Percentiles rank a stretch among this genome's conserved stretches.
These are phyloP conservation scores for Portunus trituberculatus DNA, from an alignment of 1,140 invertebrate genomes.

Conservation along the genomic window DNA sequence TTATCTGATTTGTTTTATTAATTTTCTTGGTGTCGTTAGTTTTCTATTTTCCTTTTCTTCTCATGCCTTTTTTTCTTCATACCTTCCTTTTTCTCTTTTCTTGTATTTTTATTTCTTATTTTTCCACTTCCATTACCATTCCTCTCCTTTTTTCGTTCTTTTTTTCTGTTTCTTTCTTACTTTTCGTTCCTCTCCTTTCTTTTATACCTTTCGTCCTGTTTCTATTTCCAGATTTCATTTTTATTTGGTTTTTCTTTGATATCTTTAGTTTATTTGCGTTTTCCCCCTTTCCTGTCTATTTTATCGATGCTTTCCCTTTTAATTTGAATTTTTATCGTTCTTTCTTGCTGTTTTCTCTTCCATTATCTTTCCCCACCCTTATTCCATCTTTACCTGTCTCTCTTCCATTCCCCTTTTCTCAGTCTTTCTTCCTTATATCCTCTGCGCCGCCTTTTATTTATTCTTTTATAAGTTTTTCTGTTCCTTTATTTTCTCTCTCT, in stretches of 20 bases:
- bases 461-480: not conserved
- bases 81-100: too few species aligned
- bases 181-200: not conserved
- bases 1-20: too few species aligned
- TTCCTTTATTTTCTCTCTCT: not conserved
- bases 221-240: not conserved
- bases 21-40: too few species aligned
- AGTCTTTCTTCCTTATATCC: not conserved
- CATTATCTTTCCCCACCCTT: not conserved
- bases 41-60: too few species aligned
- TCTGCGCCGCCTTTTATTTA: not conserved
- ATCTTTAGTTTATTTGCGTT: not conserved
- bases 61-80: too few species aligned
- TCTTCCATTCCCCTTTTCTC: not conserved
- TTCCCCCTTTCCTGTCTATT: not conserved
- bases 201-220: not conserved
- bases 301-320: not conserved
- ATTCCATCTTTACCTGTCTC: not conserved
- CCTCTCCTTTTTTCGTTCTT: not conserved
- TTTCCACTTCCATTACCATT: too few species aligned
- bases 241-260: not conserved
- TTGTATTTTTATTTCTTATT: too few species aligned
- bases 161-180: not conserved
- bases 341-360: not conserved
- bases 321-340: not conserved